Evolutionary conservation across 1,140 invertebrate genomes (phyloP), one percentile per base, ranked within the genome.

Genomic region (Zaprionus camerounensis): DNA sequence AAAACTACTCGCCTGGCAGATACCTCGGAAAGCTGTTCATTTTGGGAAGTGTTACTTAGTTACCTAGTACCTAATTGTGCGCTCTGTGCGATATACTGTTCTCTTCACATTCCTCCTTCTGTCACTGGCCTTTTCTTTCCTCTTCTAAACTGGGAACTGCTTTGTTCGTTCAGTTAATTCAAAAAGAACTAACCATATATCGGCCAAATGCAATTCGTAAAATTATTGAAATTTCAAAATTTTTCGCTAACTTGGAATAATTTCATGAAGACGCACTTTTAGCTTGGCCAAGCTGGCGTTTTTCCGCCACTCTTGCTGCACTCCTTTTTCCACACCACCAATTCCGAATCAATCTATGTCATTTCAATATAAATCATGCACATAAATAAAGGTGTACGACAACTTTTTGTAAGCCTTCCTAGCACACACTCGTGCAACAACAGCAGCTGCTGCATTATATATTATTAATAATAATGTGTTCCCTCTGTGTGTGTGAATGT

Each of bases 301-400:
- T 6, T 41, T 41, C 38, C 41, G 1, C n/a, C n/a, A n/a, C n/a
- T 34, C 31, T 28, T 66, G 74, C 46, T 69, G 76, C 68, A 79
- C 64, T 81, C n/a, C n/a, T 38, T 13, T 82, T 81, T 82, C 80
- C 80, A 79, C 80, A 80, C 73, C 80, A 82, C 80, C 80, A 82
- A 82, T 77, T 82, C 65, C 77, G 66, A 82, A 82, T 82, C 80
- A 82, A 82, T 82, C 80, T 80, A 80, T 80, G 80, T 82, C 80
- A 71, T 77, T 82, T 72, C 51, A 57, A 70, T 72, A 82, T 82
- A 80, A 82, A 82, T 82, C 80, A 82, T 82, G 80, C 80, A 80
- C 78, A 82, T 80, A 82, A 77, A 82, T 77, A 80, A 82, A 82
- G 77, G 77, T 76, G 76, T 56, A 78, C 44, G 51, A 70, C 20